Evolutionary conservation across 1,140 invertebrate genomes (phyloP), one percentile per base, ranked within the genome.

Genomic region (Papilio polytes): DNA sequence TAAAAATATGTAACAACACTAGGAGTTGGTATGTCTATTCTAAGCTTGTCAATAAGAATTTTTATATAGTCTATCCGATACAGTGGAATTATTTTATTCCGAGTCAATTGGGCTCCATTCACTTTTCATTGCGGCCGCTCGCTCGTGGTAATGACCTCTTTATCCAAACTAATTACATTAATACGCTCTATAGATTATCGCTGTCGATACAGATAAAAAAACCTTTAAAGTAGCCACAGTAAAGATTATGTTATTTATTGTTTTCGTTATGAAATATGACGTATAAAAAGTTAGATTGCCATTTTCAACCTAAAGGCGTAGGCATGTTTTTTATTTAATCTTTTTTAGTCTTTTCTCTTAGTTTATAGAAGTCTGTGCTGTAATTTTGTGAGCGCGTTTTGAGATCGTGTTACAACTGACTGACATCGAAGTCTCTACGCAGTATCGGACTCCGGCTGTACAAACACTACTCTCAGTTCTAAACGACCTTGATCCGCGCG

Each of bases 41-140:
- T 66, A 31, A 31, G 10, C 12, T 13, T 31, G 59, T 66, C 59
- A 26, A 31, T 13, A 13, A 66, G 4, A 70, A 70, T 9, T 6
- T 6, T 70, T 22, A 26, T 26, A 63, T 63, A 63, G 10, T 26
- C 59, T 63, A 13, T 63, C 22, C 2, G 59, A 13, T 46, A 22
- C 8, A 22, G 73, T 74, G 51, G 82, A 53, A 79, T 79, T 80
- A 74, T 59, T 36, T 83, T 70, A 81, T 79, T 83, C 80, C 80
- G 41, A 81, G 59, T 78, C 82, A 83, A 83, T 81, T 81, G 48
- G 72, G 41, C 74, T 44, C 56, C 80, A 81, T 83, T 83, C 74
- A 83, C 76, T 83, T 81, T 80, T 83, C 78, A 81, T 81, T 83
- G 74, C 51, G 56, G 56, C 20, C 77, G 18, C 76, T 36, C 12